Conservation (phyloP, 2,113 vertebrate genomes). For the Cephalopholis sonnerati region DNA sequence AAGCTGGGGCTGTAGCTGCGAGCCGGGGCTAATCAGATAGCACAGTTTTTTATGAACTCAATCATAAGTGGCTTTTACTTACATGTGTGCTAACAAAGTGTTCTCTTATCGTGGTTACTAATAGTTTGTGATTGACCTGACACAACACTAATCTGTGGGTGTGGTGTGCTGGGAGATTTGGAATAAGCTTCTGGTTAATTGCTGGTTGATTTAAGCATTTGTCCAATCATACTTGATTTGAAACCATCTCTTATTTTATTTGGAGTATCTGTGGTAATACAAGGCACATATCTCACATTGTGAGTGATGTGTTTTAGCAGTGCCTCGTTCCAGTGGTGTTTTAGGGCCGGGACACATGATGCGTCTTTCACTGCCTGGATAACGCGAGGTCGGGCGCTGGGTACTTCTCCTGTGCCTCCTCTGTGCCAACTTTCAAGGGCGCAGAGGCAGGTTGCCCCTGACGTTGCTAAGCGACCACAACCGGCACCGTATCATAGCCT, state of each 20-base stretch:
- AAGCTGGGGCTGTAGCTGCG: conserved; percentile 31
- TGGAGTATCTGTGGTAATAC: conserved; percentile 9
- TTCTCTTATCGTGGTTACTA: conserved; percentile 31
- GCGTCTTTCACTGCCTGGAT: too few species aligned
- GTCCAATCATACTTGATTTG: conserved; percentile 10
- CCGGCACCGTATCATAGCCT: too few species aligned
- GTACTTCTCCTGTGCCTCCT: too few species aligned
- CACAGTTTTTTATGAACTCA: conserved; percentile 44
- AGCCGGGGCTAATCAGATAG: conserved; percentile 32
- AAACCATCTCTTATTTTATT: conserved; percentile 8
- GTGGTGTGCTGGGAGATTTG: conserved; percentile 42
- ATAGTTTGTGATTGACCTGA: conserved; percentile 36
- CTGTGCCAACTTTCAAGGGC: too few species aligned
- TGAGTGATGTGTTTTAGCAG: background rate
- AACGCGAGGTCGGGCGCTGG: too few species aligned
- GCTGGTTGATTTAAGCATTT: conserved; percentile 8
- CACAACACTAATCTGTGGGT: conserved; percentile 62
- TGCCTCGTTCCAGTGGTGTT: conserved; percentile 7
- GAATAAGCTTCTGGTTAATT: conserved; percentile 41
- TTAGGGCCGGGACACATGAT: background rate
- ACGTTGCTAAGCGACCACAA: too few species aligned
- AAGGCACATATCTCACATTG: background rate
- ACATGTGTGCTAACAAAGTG: conserved; percentile 36
- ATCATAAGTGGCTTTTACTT: conserved; percentile 46
- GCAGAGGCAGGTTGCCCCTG: too few species aligned